These are phyloP conservation scores for Acronicta aceris DNA, from an alignment of 2,888 invertebrate genomes.

Conservation along the genomic window DNA sequence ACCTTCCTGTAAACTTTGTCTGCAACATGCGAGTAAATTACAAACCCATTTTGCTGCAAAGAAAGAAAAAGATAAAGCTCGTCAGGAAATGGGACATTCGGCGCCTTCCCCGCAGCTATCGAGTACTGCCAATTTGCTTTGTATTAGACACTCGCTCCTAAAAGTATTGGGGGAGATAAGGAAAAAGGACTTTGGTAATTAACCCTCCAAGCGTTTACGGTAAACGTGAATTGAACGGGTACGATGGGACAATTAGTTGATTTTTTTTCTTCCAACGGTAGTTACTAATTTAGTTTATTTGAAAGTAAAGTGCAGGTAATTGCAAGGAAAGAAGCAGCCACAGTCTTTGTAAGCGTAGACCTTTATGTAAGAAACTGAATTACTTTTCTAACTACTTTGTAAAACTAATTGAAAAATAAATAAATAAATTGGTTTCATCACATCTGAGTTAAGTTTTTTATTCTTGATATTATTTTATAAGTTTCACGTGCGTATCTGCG, in stretches of 20 bases:
- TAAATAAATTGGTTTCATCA: too few species aligned
- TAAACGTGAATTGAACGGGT: slow-evolving; percentile 73
- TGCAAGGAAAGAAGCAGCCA: neutral
- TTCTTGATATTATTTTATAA: too few species aligned
- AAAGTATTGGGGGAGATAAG: slow-evolving; percentile 76
- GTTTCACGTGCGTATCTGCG: too few species aligned
- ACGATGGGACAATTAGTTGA: slow-evolving; percentile 69
- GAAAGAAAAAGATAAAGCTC: slow-evolving; percentile 79
- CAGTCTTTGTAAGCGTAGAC: too few species aligned
- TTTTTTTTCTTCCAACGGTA: slow-evolving; percentile 57
- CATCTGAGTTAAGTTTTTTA: too few species aligned
- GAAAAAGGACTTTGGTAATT: slow-evolving; percentile 76
- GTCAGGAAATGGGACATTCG: slow-evolving; percentile 82
- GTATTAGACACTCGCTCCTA: slow-evolving; percentile 73
- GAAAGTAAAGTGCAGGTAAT: slow-evolving; percentile 21
- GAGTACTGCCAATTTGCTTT: slow-evolving; percentile 85
- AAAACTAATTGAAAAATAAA: too few species aligned
- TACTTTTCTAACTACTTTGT: too few species aligned
- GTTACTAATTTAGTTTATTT: slow-evolving; percentile 54
- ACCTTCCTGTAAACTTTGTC: neutral
- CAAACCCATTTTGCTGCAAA: slow-evolving; percentile 52
- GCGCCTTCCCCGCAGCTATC: slow-evolving; percentile 78
- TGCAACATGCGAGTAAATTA: slow-evolving; percentile 20
- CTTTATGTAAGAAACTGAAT: too few species aligned
- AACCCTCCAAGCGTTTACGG: slow-evolving; percentile 73